Evolutionary conservation across 1,140 invertebrate genomes (phyloP), one percentile per base, ranked within the genome.

Genomic region (Pseudomyrmex sp.): DNA sequence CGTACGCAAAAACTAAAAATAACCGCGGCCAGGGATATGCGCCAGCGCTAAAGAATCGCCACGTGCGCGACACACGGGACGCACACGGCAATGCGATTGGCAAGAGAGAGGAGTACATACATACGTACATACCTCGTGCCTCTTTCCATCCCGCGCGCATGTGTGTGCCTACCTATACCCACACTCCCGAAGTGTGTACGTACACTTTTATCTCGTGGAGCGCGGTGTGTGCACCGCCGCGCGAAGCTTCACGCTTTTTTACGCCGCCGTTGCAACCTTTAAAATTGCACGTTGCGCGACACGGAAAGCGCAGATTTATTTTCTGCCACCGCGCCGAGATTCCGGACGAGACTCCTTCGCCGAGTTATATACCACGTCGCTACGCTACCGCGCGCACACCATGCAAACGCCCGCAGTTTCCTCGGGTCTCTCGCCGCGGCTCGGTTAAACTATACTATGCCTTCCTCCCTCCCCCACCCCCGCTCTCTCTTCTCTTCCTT

Each of bases 221-320:
- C 35, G 62, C 18, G 66, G 68, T 26, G 35, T 35, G 35, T 35
- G 73, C 54, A 26, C 66, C 75, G 73, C 54, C 54, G 62, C 63
- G 66, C 35, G 35, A 5, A 35, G 35, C 70, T 73, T 82, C 79
- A 65, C 70, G 79, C 59, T 83, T 79, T 35, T 83, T 85, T 65
- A 75, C 61, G 56, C 62, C 68, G 52, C 44, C 26, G 68, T 73
- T 75, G 83, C 83, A 84, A 69, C 69, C 69, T 89, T 89, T 89
- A 87, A 90, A 90, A 90, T 89, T 90, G 88, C 85, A 85, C 77
- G 83, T 89, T 80, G 89, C 56, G 72, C 77, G 85, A 85, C 85
- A 88, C 80, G 79, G 44, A 65, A 59, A 80, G 76, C 44, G 63
- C 79, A 85, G 82, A 90, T 90, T 90, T 90, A 90, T 89, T 88